Evolutionary conservation across 2,797 vertebrate species (phyloP), one percentile per base, ranked within the genome.

Genomic region (Poeciliopsis gracilis): DNA sequence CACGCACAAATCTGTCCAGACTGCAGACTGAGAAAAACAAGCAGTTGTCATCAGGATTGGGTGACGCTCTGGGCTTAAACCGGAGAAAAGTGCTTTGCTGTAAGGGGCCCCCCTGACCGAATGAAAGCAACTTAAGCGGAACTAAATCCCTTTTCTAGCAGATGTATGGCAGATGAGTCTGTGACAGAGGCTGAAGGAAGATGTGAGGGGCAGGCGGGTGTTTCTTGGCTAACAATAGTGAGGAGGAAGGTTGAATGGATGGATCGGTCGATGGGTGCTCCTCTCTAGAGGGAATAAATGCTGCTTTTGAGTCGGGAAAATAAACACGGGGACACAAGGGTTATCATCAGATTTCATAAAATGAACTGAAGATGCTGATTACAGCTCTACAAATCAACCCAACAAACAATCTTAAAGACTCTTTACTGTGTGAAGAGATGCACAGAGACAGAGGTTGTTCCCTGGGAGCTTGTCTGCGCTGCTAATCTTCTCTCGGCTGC

Each of bases 111-210:
- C 79, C 79, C 76, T 75, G 81, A 86, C 86, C 41, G 77, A 86
- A 77, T n/a, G 74, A 84, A 85, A 92, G 87, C 76, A 88, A 92
- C 83, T 87, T 92, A 91, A 89, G 90, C 82, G n/a, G 84, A 88
- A 88, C 85, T 88, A 90, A 92, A 91, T 92, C 89, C 89, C 73
- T 88, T 86, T 86, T 86, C 84, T 88, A 87, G 88, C 91, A 94
- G 90, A 91, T 92, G 91, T 91, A 89, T 77, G 90, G 87, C 85
- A 88, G 88, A 91, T 91, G 90, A 89, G 84, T 80, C 88, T 79
- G 85, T 89, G 83, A 88, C 89, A 87, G 86, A 80, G 82, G 83
- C 85, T 89, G 88, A 33, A 73, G 88, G 77, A 83, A 51, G 66
- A 71, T 66, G 63, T 74, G 76, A 30, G 79, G 77, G 71, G 73